A percentile compares a stretch with the other conserved stretches of the same genome.
Conservation (phyloP, 2,797 vertebrate species). For the Naso thynnoides region DNA sequence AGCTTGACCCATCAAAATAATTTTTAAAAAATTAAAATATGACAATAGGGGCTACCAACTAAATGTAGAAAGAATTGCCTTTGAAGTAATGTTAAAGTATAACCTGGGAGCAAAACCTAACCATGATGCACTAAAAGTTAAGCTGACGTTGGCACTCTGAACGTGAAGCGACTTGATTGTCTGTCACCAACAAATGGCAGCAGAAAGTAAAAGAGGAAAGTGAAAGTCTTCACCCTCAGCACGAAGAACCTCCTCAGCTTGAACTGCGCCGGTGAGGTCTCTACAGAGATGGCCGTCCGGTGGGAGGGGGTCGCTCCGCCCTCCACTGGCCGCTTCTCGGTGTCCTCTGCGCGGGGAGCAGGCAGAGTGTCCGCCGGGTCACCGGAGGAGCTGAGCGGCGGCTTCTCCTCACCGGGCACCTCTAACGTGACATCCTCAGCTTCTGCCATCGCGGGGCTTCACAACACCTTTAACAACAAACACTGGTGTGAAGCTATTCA, state of each 20-base stretch:
- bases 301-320: background rate
- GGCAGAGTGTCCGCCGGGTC: conserved; percentile 1
- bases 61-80: background rate
- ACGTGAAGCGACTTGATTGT: background rate
- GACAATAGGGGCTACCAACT: no score
- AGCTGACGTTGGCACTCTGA: no score
- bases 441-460: conserved; percentile 68
- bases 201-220: no score
- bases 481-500: no score
- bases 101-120: background rate
- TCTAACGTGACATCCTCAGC: conserved; percentile 41
- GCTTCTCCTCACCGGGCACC: conserved; percentile 38
- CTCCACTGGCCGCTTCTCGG: conserved; percentile 17
- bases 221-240: conserved; percentile 78
- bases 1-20: no score
- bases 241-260: conserved; percentile 83
- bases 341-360: background rate
- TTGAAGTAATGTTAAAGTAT: background rate
- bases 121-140: background rate
- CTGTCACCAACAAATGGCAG: no score
- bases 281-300: background rate
- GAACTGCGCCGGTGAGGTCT: conserved; percentile 62
- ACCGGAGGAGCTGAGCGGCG: conserved; percentile 3
- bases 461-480: conserved; percentile 3
- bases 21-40: background rate